These are phyloP conservation scores for Brachionus plicatilis DNA, from an alignment of 1,140 invertebrate genomes.

Conservation along the genomic window DNA sequence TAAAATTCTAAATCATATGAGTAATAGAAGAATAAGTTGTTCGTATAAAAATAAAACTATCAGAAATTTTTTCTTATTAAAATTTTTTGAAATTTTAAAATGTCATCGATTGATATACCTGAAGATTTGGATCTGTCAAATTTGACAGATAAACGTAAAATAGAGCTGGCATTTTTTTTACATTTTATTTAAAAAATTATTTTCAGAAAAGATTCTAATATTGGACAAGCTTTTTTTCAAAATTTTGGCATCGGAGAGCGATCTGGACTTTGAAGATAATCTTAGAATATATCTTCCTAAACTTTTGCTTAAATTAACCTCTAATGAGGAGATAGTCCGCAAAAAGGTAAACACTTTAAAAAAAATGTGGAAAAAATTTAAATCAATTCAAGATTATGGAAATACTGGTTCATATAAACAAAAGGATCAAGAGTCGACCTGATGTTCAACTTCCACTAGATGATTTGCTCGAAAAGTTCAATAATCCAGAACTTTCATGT, in stretches of 20 bases:
- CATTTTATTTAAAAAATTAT: not conserved
- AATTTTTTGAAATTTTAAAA: not conserved
- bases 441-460: constrained; percentile 80
- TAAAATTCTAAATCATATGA: not conserved
- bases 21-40: not conserved
- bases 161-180: too few species aligned
- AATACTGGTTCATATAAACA: constrained; percentile 83
- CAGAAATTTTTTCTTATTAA: not conserved
- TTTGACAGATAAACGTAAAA: constrained; percentile 30
- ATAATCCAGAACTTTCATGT: constrained; percentile 68
- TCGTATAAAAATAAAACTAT: not conserved
- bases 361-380: not conserved
- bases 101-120: constrained; percentile 30
- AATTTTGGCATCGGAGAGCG: constrained; percentile 76
- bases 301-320: constrained; percentile 79
- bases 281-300: constrained; percentile 78
- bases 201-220: constrained; percentile 55
- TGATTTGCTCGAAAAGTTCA: constrained; percentile 71
- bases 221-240: constrained; percentile 80
- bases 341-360: constrained; percentile 64
- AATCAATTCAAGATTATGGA: constrained; percentile 71
- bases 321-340: constrained; percentile 73
- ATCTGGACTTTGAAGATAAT: constrained; percentile 75
- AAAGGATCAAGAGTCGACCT: constrained; percentile 73
- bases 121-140: constrained; percentile 31